Evolutionary conservation across 2,888 invertebrate species (phyloP).

Genomic region (Lordiphosa andalusiaca): DNA sequence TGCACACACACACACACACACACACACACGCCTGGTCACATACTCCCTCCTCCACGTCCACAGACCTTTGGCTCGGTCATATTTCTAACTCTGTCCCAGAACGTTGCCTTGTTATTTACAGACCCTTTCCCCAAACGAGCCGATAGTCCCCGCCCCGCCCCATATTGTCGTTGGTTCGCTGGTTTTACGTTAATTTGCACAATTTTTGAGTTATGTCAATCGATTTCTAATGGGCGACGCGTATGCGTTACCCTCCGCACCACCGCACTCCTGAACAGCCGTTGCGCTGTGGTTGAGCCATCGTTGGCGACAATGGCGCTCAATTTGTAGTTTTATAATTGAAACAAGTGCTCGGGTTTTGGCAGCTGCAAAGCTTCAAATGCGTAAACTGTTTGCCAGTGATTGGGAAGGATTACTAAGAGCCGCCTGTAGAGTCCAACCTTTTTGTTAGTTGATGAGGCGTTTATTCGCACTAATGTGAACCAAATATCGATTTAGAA

Average conservation of each 20-base stretch:
- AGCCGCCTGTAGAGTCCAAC: background rate
- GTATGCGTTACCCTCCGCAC: conserved; percentile 4
- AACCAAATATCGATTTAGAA: no score
- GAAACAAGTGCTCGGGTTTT: conserved; percentile 45
- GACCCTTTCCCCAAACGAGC: conserved; percentile 12
- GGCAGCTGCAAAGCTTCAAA: background rate
- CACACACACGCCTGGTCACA: conserved; percentile 5
- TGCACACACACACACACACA: conserved; percentile 3
- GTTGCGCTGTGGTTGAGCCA: conserved; percentile 24
- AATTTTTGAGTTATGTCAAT: conserved; percentile 77
- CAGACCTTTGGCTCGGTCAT: conserved; percentile 35
- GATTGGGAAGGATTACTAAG: conserved; percentile 7
- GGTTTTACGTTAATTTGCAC: conserved; percentile 75
- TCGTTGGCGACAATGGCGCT: conserved; percentile 23
- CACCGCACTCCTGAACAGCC: conserved; percentile 1
- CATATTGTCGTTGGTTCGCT: conserved; percentile 64
- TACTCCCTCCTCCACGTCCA: conserved; percentile 2
- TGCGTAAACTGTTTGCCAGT: conserved; percentile 11
- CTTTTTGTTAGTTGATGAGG: no score
- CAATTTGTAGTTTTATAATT: conserved; percentile 68
- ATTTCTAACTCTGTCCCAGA: conserved; percentile 41
- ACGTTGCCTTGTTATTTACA: conserved; percentile 50
- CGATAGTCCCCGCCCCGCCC: conserved; percentile 32
- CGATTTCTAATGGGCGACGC: conserved; percentile 72
- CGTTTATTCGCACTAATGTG: no score